These are phyloP conservation scores for Zygothrica quintamaculata DNA, from an alignment of 2,888 invertebrate species.

Conservation along the genomic window DNA sequence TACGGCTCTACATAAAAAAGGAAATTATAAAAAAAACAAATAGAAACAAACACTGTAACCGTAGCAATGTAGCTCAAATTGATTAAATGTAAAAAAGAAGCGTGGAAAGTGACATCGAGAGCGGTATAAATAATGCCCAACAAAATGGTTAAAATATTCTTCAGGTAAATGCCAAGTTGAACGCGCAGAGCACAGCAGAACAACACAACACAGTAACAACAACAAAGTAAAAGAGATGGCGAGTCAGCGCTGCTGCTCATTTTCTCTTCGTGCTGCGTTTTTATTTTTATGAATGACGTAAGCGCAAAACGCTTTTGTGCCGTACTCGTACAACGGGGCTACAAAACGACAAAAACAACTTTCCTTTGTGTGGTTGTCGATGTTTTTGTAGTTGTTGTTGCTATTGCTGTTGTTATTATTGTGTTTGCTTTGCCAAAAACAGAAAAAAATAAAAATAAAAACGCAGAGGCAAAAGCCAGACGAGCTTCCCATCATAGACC, in stretches of 20 bases:
- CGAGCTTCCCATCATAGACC: slow-evolving; percentile 33
- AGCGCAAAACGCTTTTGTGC: slow-evolving; percentile 58
- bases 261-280: slow-evolving; percentile 55
- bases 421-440: slow-evolving; percentile 50
- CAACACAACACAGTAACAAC: slow-evolving; percentile 32
- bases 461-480: slow-evolving; percentile 30
- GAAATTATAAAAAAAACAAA: no score
- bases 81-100: slow-evolving; percentile 23
- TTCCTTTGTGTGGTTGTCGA: slow-evolving; percentile 49
- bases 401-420: slow-evolving; percentile 2
- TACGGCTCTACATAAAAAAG: no score
- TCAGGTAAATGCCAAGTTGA: slow-evolving; percentile 65
- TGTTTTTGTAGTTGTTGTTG: slow-evolving; percentile 17
- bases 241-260: slow-evolving; percentile 28
- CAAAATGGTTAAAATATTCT: slow-evolving; percentile 77
- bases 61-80: slow-evolving; percentile 52
- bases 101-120: slow-evolving; percentile 39
- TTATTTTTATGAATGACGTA: slow-evolving; percentile 79
- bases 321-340: slow-evolving; percentile 44
- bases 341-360: slow-evolving; percentile 59
- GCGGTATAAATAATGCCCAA: slow-evolving; percentile 58
- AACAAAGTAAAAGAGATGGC: slow-evolving; percentile 37
- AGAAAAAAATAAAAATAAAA: slow-evolving; percentile 20
- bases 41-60: slow-evolving; percentile 19
- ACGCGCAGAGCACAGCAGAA: slow-evolving; percentile 18